Percentiles rank a stretch among this genome's conserved stretches.
Evolutionary conservation across 2,888 invertebrate genomes (phyloP).

Genomic region (Dysmachus trigonus): DNA sequence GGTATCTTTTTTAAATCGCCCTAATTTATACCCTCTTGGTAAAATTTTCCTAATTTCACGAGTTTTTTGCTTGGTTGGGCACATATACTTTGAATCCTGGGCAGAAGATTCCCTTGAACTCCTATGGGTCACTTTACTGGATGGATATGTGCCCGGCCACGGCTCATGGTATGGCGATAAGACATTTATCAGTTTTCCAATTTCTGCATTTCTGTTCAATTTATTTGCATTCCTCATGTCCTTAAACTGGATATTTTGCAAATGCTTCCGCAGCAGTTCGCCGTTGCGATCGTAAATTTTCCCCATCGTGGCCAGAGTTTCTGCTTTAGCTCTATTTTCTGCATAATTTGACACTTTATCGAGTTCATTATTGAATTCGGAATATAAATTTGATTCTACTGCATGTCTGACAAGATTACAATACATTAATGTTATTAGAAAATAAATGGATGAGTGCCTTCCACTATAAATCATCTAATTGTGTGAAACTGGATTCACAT

Average conservation of each 20-base stretch:
- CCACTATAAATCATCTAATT: conserved; percentile 32
- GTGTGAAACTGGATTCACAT: conserved; percentile 5
- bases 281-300: conserved; percentile 43
- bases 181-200: conserved; percentile 46
- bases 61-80: not conserved
- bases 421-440: conserved; percentile 15
- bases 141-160: not conserved
- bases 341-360: conserved; percentile 47
- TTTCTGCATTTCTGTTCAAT: conserved; percentile 15
- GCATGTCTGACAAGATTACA: conserved; percentile 24
- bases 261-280: conserved; percentile 13
- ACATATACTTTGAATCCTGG: not conserved
- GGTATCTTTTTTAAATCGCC: not conserved
- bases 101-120: not conserved
- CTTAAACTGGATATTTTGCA: not conserved
- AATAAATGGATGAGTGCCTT: conserved; percentile 30
- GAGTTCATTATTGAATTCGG: conserved; percentile 43
- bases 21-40: not conserved
- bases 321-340: conserved; percentile 43
- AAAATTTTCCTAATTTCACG: not conserved
- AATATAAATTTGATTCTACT: conserved; percentile 44
- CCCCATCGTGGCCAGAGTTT: not conserved
- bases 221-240: conserved; percentile 30
- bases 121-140: not conserved
- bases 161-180: conserved; percentile 22